Evolutionary conservation across 2,113 vertebrate species (phyloP).

Genomic region (Cromileptes altivelis): DNA sequence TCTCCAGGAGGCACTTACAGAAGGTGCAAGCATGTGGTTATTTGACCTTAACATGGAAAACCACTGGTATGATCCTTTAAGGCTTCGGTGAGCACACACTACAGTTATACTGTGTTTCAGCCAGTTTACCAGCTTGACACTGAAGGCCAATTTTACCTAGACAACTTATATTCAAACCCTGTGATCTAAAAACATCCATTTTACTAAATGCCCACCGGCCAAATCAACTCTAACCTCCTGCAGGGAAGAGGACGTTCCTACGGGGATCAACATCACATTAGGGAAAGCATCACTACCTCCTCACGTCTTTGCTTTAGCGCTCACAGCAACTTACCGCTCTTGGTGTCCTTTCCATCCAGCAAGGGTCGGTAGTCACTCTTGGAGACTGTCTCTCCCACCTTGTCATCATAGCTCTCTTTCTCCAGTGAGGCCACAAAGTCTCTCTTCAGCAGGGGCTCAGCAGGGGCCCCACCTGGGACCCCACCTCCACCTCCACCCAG

Average conservation of each 20-base stretch:
- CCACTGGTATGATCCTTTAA: background rate
- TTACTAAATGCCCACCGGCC: background rate
- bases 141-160: background rate
- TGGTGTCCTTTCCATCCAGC: constrained; percentile 88
- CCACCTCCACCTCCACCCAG: constrained; percentile 85
- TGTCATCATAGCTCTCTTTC: constrained; percentile 91
- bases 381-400: constrained; percentile 92
- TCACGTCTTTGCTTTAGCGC: background rate
- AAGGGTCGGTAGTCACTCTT: constrained; percentile 94
- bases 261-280: constrained; percentile 22
- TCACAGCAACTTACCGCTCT: constrained; percentile 74
- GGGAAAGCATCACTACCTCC: background rate
- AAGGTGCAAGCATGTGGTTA: background rate
- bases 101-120: background rate
- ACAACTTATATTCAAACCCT: background rate
- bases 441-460: constrained; percentile 87
- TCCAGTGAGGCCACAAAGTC: constrained; percentile 93
- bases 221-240: background rate
- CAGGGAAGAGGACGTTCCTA: background rate
- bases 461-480: constrained; percentile 81
- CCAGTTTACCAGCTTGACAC: background rate
- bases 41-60: background rate
- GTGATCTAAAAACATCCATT: constrained; percentile 19
- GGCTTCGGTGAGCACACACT: background rate
- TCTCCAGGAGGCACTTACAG: background rate